phyloP scores from a whole-genome alignment of 2,888 invertebrate genomes.

The Cerastis rubricosa region DNA sequence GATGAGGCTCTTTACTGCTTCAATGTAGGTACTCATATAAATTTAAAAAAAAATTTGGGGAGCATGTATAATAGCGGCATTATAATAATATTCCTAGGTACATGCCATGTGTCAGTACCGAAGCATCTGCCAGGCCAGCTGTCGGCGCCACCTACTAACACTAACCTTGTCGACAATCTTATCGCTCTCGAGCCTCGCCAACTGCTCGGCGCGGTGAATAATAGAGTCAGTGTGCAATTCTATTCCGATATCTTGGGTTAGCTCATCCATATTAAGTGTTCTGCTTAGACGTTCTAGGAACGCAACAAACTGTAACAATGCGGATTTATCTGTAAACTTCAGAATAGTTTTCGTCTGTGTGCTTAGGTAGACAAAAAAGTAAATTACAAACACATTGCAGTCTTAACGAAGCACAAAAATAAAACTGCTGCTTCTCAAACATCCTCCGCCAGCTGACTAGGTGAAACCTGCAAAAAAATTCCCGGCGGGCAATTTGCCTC shows the following conservation, averaged over 20 bases:
- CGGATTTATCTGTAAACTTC: slow-evolving; percentile 30
- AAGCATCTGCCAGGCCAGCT: slow-evolving; percentile 37
- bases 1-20: not conserved
- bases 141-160: slow-evolving; percentile 82
- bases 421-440: not conserved
- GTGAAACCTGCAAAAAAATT: not conserved
- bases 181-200: slow-evolving; percentile 95
- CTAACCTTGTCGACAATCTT: slow-evolving; percentile 95
- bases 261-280: slow-evolving; percentile 96
- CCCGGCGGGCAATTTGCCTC: no score
- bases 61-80: not conserved
- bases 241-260: slow-evolving; percentile 95
- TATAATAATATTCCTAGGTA: not conserved
- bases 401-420: not conserved
- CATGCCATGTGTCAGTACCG: not conserved
- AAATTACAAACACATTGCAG: not conserved
- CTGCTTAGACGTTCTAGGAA: slow-evolving; percentile 96
- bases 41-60: not conserved
- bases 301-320: slow-evolving; percentile 92
- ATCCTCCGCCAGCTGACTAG: not conserved
- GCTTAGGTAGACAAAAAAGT: not conserved
- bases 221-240: slow-evolving; percentile 96
- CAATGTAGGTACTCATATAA: not conserved
- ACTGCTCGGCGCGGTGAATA: slow-evolving; percentile 96
- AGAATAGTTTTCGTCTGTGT: slow-evolving; percentile 13